phyloP scores from a whole-genome alignment of 1,140 invertebrate species.

The Arctopsyche grandis region DNA sequence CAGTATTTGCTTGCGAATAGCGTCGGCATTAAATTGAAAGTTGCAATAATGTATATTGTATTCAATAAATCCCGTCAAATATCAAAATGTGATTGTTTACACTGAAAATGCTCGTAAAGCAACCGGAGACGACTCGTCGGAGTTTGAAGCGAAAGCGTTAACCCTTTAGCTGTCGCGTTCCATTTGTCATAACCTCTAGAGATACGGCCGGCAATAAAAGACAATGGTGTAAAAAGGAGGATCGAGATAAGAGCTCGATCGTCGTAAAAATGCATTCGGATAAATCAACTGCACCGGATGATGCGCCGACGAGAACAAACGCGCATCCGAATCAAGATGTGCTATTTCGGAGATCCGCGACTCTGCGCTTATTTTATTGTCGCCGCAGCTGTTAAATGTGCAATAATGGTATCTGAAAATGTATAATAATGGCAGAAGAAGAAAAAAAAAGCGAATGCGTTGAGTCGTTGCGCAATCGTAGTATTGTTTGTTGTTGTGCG shows the following conservation, averaged over 20 bases:
- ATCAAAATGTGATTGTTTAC: too few species aligned
- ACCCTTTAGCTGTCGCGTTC: not conserved
- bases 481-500: not conserved
- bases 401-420: not conserved
- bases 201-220: conserved; percentile 36
- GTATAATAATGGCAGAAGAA: not conserved
- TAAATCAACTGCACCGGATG: conserved; percentile 41
- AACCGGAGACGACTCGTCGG: too few species aligned
- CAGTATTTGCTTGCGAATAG: too few species aligned
- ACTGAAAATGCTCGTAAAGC: too few species aligned
- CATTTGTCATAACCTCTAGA: not conserved
- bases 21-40: too few species aligned
- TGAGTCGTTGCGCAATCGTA: not conserved
- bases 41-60: too few species aligned
- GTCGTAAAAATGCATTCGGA: conserved; percentile 30
- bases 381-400: not conserved
- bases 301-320: conserved; percentile 24
- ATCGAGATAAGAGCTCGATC: too few species aligned
- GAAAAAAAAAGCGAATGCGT: not conserved
- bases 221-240: conserved; percentile 6
- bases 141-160: not conserved
- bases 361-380: not conserved
- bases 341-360: not conserved
- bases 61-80: too few species aligned
- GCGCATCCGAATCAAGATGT: conserved; percentile 33